Percentiles rank a stretch among this genome's conserved stretches.
phyloP scores from a whole-genome alignment of 2,888 invertebrate species.

The Orthosia incerta region DNA sequence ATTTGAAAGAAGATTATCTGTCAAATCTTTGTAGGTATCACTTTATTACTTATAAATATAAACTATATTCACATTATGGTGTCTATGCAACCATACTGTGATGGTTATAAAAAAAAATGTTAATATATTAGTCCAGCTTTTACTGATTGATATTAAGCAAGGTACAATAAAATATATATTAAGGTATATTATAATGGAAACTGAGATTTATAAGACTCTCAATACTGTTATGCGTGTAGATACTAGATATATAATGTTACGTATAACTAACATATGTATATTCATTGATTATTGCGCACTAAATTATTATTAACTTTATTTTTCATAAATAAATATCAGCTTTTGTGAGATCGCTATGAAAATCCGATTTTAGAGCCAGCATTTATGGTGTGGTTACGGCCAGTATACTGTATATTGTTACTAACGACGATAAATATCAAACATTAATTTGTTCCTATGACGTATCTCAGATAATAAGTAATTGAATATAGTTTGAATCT shows the following conservation, averaged over 20 bases:
- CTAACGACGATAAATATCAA: constrained; percentile 44
- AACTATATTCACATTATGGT: constrained; percentile 48
- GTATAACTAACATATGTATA: constrained; percentile 71
- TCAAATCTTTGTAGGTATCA: constrained; percentile 62
- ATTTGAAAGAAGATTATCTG: constrained; percentile 57
- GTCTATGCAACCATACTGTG: constrained; percentile 46
- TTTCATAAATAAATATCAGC: constrained; percentile 66
- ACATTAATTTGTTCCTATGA: constrained; percentile 57
- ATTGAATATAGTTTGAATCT: constrained; percentile 76
- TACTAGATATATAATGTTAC: constrained; percentile 69
- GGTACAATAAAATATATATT: constrained; percentile 47
- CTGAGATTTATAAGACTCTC: constrained; percentile 65
- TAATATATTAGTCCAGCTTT: constrained; percentile 36
- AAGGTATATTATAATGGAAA: constrained; percentile 54
- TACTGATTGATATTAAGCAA: constrained; percentile 38
- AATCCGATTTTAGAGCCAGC: constrained; percentile 66
- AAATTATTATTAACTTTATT: constrained; percentile 69
- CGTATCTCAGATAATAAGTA: constrained; percentile 65
- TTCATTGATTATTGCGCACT: constrained; percentile 77
- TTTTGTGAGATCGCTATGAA: constrained; percentile 63
- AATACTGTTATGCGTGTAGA: constrained; percentile 75
- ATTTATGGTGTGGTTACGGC: constrained; percentile 49
- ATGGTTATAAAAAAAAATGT: constrained; percentile 28
- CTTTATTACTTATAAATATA: constrained; percentile 66
- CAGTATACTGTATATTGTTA: constrained; percentile 34